Conservation (phyloP, 1,140 invertebrate genomes). For the Cydia fagiglandana region DNA sequence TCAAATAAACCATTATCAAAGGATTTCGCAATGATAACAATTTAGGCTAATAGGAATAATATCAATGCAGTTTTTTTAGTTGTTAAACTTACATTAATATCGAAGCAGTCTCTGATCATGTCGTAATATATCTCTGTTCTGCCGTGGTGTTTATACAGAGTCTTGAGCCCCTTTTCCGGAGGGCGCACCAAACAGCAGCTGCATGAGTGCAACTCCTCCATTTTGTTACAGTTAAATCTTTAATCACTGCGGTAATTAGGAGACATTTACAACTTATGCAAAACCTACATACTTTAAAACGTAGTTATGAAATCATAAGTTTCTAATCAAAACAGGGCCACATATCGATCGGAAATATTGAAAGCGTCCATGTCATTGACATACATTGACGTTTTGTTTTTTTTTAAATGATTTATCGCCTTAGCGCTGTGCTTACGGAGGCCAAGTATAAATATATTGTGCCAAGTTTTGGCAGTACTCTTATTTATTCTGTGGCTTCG, state of each 20-base stretch:
- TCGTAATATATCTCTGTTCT: constrained; percentile 13
- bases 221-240: neutral
- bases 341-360: constrained; percentile 16
- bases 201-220: neutral
- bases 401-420: neutral
- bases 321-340: constrained; percentile 1
- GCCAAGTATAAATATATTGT: neutral
- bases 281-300: neutral
- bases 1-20: no score
- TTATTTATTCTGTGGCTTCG: no score
- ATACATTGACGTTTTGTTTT: constrained; percentile 2
- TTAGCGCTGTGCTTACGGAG: neutral
- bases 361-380: constrained; percentile 18
- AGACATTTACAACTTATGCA: neutral
- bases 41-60: neutral
- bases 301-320: neutral
- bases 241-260: neutral
- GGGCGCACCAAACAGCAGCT: constrained; percentile 2
- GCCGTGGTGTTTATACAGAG: neutral
- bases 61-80: neutral
- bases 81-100: neutral
- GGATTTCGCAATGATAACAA: no score
- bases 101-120: neutral
- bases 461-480: no score
- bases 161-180: neutral